phyloP scores from a whole-genome alignment of 2,113 vertebrate species.

The Glareola pratincola region DNA sequence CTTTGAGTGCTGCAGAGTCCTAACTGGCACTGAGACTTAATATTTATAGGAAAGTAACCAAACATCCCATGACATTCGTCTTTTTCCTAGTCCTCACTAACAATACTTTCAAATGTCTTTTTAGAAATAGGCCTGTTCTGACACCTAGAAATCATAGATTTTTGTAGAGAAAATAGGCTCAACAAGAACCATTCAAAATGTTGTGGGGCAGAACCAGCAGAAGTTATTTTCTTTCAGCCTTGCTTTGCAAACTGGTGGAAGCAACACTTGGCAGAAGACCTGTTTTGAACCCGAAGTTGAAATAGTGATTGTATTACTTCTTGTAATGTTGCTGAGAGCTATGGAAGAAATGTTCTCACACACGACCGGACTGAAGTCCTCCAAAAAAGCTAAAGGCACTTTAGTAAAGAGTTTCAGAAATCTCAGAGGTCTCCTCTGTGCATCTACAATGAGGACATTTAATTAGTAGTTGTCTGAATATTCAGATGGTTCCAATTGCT shows the following conservation, averaged over 20 bases:
- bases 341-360: not conserved
- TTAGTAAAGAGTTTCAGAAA: not conserved
- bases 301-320: not conserved
- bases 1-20: no score
- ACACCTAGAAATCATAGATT: not conserved
- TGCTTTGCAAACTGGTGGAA: not conserved
- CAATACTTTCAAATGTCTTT: not conserved
- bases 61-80: fast-evolving
- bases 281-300: not conserved
- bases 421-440: not conserved
- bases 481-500: not conserved
- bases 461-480: not conserved
- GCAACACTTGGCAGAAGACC: not conserved
- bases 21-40: not conserved
- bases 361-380: not conserved
- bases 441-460: not conserved
- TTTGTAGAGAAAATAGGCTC: not conserved
- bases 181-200: not conserved
- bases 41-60: not conserved
- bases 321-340: not conserved
- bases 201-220: not conserved
- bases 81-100: not conserved
- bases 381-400: not conserved
- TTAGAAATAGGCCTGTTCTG: not conserved
- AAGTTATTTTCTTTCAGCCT: not conserved